Evolutionary conservation across 2,797 vertebrate species (phyloP).

Genomic region (Neosilurus mollespiculum): DNA sequence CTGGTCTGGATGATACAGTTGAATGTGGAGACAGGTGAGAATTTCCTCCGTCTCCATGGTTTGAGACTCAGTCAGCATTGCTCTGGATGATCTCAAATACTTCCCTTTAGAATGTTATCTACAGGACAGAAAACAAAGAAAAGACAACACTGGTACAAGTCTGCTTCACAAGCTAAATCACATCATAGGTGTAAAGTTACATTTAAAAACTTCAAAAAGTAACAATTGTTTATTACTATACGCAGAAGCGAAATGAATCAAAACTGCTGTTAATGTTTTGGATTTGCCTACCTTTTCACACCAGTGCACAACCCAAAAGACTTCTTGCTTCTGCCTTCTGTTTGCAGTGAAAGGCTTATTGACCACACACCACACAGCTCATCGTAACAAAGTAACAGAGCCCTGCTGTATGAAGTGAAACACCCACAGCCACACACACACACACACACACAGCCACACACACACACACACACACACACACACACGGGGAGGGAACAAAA

Average conservation of each 20-base stretch:
- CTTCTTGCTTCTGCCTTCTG: background rate
- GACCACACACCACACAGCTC: background rate
- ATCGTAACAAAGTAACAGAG: conserved; percentile 21
- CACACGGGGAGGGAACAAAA: background rate
- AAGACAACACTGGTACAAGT: background rate
- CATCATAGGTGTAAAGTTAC: background rate
- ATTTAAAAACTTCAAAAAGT: background rate
- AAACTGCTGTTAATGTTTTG: background rate
- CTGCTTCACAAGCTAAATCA: background rate
- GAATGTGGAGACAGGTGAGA: conserved; percentile 77
- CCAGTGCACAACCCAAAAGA: background rate
- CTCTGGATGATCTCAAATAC: conserved; percentile 33
- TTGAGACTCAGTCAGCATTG: conserved; percentile 64
- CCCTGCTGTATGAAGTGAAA: background rate
- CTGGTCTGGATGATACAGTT: conserved; percentile 82
- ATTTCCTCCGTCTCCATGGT: conserved; percentile 83
- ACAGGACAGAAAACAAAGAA: background rate
- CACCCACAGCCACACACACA: background rate
- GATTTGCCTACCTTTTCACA: conserved; percentile 5
- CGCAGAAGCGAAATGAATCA: background rate
- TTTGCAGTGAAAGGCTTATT: background rate
- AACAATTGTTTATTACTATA: background rate
- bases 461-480: background rate
- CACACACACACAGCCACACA: background rate
- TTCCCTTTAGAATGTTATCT: background rate